Evolutionary conservation across 2,888 invertebrate species (phyloP), one percentile per base, ranked within the genome.

Genomic region (Piscicola geometra): DNA sequence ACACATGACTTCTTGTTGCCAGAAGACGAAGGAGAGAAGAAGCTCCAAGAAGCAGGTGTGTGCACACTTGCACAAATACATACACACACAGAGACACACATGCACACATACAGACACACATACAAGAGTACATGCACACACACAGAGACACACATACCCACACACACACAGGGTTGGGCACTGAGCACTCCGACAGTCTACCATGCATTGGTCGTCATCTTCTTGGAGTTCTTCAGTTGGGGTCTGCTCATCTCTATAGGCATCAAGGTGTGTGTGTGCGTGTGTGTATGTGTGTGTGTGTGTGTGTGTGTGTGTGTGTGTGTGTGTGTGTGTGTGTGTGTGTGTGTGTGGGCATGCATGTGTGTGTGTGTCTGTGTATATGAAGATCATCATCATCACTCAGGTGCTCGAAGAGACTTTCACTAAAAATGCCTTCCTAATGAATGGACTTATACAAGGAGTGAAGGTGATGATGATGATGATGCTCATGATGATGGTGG

Each of bases 141-240:
- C 15, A 41, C 41, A 41, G 5, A 41, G 9, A 41, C 5, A 15
- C 41, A 41, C 41, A 41, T 41, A 41, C 41, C 5, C 9, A 41
- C 41, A 56, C 60, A 56, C n/a, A 56, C 3, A 3, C n/a, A 18
- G 3, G n/a, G n/a, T n/a, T n/a, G n/a, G n/a, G n/a, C n/a, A n/a
- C n/a, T 56, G 25, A 56, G 15, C 3, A 56, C n/a, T 56, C 95
- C 99, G 79, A 94, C 94, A 85, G 92, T 99, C 79, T 95, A 94
- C 87, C 99, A 99, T 90, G 99, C 98, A 79, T 88, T 99, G 86
- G 92, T 99, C 85, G 95, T 99, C 84, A 99, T 99, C 87, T 99
- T 99, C 89, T 89, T 99, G 87, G 99, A 99, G 88, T 99, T 98
- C 88, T 99, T 99, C 88, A 95, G 98, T 81, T 99, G 98, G 98